Conservation (phyloP, 92 coral and sea anemone species). For the Palythoa heliodiscus region DNA sequence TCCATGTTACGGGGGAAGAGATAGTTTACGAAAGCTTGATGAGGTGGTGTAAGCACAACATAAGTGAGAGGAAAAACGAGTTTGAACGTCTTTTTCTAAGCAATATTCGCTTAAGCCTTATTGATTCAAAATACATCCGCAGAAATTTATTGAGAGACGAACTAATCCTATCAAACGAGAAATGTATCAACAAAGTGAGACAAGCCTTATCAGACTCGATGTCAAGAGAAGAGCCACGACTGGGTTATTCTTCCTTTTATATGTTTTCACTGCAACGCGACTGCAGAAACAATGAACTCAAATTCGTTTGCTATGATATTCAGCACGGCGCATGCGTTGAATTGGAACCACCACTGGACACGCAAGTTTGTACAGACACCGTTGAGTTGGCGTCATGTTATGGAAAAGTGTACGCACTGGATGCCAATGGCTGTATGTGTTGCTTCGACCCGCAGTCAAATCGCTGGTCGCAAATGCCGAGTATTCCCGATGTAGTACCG, state of each 20-base stretch:
- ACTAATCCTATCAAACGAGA: not conserved
- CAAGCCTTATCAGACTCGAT: not conserved
- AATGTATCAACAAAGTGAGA: slow-evolving; percentile 15
- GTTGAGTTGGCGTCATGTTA: slow-evolving; percentile 21
- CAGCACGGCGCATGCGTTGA: slow-evolving; percentile 28
- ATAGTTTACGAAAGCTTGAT: slow-evolving; percentile 23
- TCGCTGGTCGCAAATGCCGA: slow-evolving; percentile 36
- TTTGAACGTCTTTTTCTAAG: slow-evolving; percentile 10
- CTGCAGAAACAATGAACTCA: slow-evolving; percentile 34
- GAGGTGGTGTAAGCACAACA: slow-evolving; percentile 32
- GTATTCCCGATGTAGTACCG: slow-evolving; percentile 22
- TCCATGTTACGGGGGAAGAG: slow-evolving; percentile 17
- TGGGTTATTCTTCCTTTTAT: slow-evolving; percentile 31
- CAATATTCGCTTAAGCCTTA: slow-evolving; percentile 19
- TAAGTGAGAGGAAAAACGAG: not conserved
- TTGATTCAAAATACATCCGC: slow-evolving; percentile 30
- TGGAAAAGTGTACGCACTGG: slow-evolving; percentile 23
- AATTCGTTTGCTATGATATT: slow-evolving; percentile 34
- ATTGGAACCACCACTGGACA: slow-evolving; percentile 10
- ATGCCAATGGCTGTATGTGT: not conserved
- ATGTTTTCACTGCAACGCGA: slow-evolving; percentile 34
- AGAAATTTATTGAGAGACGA: slow-evolving; percentile 22
- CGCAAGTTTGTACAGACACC: not conserved
- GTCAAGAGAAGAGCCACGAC: slow-evolving; percentile 11
- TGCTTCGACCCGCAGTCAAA: slow-evolving; percentile 21